Evolutionary conservation across 2,797 vertebrate genomes (phyloP).

Genomic region (Crenuchus spilurus): DNA sequence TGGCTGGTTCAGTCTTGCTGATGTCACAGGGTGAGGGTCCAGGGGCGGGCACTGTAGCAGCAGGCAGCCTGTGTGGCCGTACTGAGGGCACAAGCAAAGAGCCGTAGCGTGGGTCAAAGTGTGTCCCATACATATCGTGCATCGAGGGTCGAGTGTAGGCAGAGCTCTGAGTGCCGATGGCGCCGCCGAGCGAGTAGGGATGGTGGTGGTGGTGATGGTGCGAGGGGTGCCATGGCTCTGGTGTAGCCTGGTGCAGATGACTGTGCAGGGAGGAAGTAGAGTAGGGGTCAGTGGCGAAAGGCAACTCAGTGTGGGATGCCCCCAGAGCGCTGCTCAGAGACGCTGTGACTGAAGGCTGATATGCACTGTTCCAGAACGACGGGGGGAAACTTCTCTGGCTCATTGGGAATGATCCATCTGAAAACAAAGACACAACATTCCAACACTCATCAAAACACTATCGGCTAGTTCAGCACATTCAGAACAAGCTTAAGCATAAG

Average conservation of each 20-base stretch:
- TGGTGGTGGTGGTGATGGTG: constrained; percentile 89
- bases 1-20: constrained; percentile 83
- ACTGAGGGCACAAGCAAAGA: constrained; percentile 92
- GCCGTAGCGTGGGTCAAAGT: constrained; percentile 92
- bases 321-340: constrained; percentile 82
- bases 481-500: no score
- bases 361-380: constrained; percentile 97
- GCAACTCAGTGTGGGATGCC: constrained; percentile 86
- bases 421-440: neutral
- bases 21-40: constrained; percentile 88
- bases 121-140: constrained; percentile 91
- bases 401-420: constrained; percentile 93
- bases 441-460: no score
- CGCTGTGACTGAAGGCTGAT: constrained; percentile 85
- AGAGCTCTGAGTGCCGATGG: constrained; percentile 83
- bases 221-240: constrained; percentile 91
- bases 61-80: constrained; percentile 86
- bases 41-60: constrained; percentile 77
- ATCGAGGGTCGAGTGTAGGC: constrained; percentile 85
- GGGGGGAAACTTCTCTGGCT: constrained; percentile 94
- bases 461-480: no score
- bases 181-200: constrained; percentile 83
- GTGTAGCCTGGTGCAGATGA: constrained; percentile 90
- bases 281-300: constrained; percentile 89
- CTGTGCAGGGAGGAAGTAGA: constrained; percentile 85